Conservation (phyloP, 2,797 vertebrate species). For the Saxicola maurus region DNA sequence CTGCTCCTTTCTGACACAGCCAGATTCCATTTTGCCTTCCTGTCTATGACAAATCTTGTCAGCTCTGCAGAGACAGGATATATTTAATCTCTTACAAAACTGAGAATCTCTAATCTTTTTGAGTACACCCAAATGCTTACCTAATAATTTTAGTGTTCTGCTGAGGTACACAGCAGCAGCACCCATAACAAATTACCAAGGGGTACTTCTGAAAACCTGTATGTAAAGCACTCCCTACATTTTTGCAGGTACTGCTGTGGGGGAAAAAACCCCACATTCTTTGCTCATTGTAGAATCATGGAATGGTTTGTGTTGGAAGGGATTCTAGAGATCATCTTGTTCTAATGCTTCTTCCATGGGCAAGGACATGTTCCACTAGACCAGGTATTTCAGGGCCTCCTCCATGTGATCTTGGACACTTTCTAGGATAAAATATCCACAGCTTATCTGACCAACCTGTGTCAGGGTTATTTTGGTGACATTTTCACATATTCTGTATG, state of each 20-base stretch:
- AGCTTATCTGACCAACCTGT: not conserved
- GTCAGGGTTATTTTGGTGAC: not conserved
- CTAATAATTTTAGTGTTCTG: not conserved
- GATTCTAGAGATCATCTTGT: not conserved
- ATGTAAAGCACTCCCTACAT: not conserved
- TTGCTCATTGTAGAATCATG: not conserved
- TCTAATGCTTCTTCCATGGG: not conserved
- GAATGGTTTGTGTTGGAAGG: not conserved
- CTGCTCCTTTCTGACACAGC: not conserved
- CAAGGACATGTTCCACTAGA: not conserved
- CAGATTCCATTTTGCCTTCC: not conserved
- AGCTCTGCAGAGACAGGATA: not conserved
- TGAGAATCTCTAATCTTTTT: not conserved
- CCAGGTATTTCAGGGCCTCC: not conserved
- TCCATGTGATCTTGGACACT: not conserved
- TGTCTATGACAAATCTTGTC: not conserved
- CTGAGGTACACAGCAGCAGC: not conserved
- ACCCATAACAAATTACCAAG: not conserved
- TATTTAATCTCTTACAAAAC: not conserved
- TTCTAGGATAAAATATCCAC: not conserved
- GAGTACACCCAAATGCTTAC: not conserved
- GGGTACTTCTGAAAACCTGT: not conserved
- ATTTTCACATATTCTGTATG: not conserved
- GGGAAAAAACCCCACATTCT: accelerated
- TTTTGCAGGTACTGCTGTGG: not conserved